A percentile compares a stretch with the other conserved stretches of the same genome.
Conservation (phyloP, 2,888 invertebrate species). For the Polyommatus iphigenia region DNA sequence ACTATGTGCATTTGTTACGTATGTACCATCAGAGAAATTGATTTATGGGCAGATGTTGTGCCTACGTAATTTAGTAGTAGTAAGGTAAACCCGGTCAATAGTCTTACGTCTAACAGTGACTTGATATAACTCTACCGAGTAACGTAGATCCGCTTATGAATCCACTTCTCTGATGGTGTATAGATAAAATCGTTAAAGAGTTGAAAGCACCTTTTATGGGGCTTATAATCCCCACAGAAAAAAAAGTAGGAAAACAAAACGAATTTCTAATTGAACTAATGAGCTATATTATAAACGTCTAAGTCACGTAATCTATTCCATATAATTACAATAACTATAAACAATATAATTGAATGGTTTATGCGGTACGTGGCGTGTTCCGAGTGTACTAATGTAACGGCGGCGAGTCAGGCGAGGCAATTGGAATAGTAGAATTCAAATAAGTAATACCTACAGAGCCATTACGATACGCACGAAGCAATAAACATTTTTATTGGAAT, state of each 20-base stretch:
- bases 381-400: slow-evolving; percentile 24
- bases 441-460: slow-evolving; percentile 27
- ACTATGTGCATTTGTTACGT: neutral
- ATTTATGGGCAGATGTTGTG: no score
- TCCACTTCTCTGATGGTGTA: no score
- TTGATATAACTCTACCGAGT: no score
- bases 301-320: slow-evolving; percentile 20
- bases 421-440: slow-evolving; percentile 29
- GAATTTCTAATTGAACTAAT: neutral
- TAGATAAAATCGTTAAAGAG: neutral
- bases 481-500: slow-evolving; percentile 29
- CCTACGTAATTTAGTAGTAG: no score
- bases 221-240: neutral
- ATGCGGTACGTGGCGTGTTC: slow-evolving; percentile 3
- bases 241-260: neutral
- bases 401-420: slow-evolving; percentile 20
- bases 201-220: neutral
- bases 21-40: neutral
- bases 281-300: slow-evolving; percentile 3
- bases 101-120: no score
- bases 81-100: no score
- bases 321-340: slow-evolving; percentile 49
- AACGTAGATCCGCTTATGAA: no score
- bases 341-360: slow-evolving; percentile 25
- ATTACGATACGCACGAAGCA: slow-evolving; percentile 29